Conservation (phyloP, 2,113 vertebrate species). For the Rhizomys pruinosus region DNA sequence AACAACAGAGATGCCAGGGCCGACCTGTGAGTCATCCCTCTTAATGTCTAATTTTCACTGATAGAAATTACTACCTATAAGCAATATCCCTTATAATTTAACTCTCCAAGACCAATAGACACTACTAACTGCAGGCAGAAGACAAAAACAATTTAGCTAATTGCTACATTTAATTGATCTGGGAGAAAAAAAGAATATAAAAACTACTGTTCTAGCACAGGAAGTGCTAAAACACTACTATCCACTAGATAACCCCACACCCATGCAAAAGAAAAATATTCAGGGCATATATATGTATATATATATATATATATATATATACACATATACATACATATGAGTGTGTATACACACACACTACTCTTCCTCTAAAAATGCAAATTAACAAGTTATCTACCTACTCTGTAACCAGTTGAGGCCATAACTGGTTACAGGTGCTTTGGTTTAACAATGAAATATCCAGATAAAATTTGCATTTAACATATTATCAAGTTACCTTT, state of each 20-base stretch:
- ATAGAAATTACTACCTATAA: constrained; percentile 30
- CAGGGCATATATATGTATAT: background rate
- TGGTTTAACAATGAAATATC: constrained; percentile 49
- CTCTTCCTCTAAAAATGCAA: constrained; percentile 57
- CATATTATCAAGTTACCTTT: constrained; percentile 42
- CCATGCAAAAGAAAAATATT: background rate
- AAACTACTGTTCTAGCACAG: background rate
- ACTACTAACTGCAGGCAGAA: constrained; percentile 10
- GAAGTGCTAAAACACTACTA: background rate
- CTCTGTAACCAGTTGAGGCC: constrained; percentile 41
- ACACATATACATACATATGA: background rate
- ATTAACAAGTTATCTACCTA: constrained; percentile 21
- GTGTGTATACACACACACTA: too few species aligned
- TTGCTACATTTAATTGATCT: constrained; percentile 40
- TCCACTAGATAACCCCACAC: background rate
- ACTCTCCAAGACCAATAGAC: constrained; percentile 44
- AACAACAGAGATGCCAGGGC: constrained; percentile 33
- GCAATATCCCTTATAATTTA: constrained; percentile 37
- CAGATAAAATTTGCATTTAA: background rate
- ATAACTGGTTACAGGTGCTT: background rate
- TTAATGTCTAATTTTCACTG: constrained; percentile 42
- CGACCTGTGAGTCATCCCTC: constrained; percentile 2
- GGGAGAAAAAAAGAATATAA: background rate
- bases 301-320: too few species aligned
- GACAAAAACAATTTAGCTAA: constrained; percentile 59